Evolutionary conservation across 2,797 vertebrate genomes (phyloP).

Genomic region (Atherinosoma microstoma): DNA sequence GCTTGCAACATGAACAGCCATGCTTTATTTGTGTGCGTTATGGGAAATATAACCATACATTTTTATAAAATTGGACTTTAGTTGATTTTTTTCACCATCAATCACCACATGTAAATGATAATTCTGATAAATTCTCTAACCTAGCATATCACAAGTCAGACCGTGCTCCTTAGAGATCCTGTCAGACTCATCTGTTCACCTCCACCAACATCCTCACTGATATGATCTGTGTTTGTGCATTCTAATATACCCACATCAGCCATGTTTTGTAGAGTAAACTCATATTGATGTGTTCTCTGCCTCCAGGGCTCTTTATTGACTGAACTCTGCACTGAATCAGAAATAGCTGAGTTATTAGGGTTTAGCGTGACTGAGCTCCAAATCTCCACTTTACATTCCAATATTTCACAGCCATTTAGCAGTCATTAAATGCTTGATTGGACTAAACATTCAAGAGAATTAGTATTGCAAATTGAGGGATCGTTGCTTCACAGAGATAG

Average conservation of each 20-base stretch:
- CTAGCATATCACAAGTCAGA: not conserved
- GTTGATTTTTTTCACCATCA: too few relatives aligned
- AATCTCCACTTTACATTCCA: constrained; percentile 16
- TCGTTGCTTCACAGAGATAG: constrained; percentile 11
- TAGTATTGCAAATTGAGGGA: constrained; percentile 5
- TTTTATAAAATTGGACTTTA: not conserved
- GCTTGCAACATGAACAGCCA: too few relatives aligned
- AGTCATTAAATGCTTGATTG: constrained; percentile 29
- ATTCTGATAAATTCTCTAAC: not conserved
- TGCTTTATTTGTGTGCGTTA: too few relatives aligned
- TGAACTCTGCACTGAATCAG: constrained; percentile 27
- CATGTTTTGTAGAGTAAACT: constrained; percentile 36
- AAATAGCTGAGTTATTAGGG: constrained; percentile 18
- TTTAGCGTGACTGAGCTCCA: constrained; percentile 33
- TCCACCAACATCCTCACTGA: constrained; percentile 10
- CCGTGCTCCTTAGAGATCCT: not conserved
- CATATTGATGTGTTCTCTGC: constrained; percentile 43
- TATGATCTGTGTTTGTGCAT: constrained; percentile 17
- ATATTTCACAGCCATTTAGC: constrained; percentile 20
- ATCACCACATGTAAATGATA: not conserved
- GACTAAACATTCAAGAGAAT: constrained; percentile 12
- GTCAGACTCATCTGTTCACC: constrained; percentile 15
- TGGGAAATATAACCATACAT: not conserved
- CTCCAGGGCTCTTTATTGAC: constrained; percentile 40
- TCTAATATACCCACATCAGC: constrained; percentile 5